Percentiles rank a stretch among this genome's conserved stretches.
These are phyloP conservation scores for Caradrina clavipalpis DNA, from an alignment of 2,888 invertebrate genomes.

Conservation along the genomic window DNA sequence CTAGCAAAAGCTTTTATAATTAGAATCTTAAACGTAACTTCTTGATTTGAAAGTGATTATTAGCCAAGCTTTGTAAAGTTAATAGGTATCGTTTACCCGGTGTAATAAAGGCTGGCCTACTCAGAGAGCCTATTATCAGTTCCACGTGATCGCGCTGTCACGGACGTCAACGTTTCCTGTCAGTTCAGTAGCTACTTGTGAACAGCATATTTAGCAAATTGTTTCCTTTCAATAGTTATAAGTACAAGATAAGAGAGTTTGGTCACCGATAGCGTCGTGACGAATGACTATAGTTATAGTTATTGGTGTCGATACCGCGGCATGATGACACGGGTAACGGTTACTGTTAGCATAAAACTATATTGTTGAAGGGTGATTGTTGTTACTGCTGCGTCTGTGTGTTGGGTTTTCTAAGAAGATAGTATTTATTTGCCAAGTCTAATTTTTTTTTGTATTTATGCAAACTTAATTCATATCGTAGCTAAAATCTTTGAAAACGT, in stretches of 20 bases:
- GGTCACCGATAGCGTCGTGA: slow-evolving; percentile 13
- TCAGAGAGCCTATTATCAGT: neutral
- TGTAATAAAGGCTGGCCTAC: neutral
- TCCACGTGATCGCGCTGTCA: neutral
- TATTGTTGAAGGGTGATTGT: slow-evolving; percentile 5
- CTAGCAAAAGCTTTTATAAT: too few relatives aligned
- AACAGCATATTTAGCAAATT: slow-evolving; percentile 42
- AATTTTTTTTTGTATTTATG: too few relatives aligned
- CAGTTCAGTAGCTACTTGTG: slow-evolving; percentile 17
- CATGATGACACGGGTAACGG: neutral
- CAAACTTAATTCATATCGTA: too few relatives aligned
- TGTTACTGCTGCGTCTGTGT: neutral
- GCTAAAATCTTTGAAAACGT: neutral
- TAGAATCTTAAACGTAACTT: neutral
- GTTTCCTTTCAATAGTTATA: slow-evolving; percentile 39
- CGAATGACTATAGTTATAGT: slow-evolving; percentile 11
- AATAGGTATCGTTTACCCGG: neutral
- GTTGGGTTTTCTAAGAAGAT: neutral
- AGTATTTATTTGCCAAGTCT: neutral
- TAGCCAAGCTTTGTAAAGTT: neutral
- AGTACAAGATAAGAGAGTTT: slow-evolving; percentile 23
- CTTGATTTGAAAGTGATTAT: neutral
- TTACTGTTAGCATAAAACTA: slow-evolving; percentile 2
- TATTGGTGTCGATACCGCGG: slow-evolving; percentile 10
- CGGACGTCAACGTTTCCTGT: neutral